Conservation (phyloP, 2,888 invertebrate genomes). For the Drosophila neonasuta region DNA sequence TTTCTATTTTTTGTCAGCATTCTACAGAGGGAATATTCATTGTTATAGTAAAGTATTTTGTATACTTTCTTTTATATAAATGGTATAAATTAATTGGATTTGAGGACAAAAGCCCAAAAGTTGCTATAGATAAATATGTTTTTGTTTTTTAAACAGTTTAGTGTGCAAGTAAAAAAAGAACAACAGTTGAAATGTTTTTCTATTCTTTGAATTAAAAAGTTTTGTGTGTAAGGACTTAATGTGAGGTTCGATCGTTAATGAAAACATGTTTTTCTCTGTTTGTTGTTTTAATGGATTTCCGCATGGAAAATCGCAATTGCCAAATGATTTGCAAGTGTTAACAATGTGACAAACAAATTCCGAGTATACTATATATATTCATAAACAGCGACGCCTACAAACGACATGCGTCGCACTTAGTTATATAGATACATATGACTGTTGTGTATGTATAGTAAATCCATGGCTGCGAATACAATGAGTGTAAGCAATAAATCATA, state of each 20-base stretch:
- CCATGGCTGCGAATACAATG: constrained; percentile 63
- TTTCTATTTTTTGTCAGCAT: not conserved
- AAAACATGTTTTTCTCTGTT: not conserved
- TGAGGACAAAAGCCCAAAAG: too few relatives aligned
- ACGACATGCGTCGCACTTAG: not conserved
- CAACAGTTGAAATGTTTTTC: too few relatives aligned
- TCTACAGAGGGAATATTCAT: not conserved
- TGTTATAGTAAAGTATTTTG: not conserved
- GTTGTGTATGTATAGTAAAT: constrained; percentile 41
- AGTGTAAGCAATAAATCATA: constrained; percentile 76
- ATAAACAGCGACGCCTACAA: constrained; percentile 2
- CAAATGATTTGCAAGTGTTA: constrained; percentile 71
- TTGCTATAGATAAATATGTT: too few relatives aligned
- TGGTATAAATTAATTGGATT: not conserved
- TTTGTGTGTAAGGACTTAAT: too few relatives aligned
- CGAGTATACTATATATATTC: constrained; percentile 3
- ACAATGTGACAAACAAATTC: constrained; percentile 59
- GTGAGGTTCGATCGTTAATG: not conserved
- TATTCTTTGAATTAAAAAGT: too few relatives aligned
- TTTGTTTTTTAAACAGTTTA: too few relatives aligned
- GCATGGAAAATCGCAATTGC: constrained; percentile 38
- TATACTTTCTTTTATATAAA: too few relatives aligned
- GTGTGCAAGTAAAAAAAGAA: too few relatives aligned
- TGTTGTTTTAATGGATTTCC: constrained; percentile 45
- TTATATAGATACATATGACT: constrained; percentile 6